Conservation (phyloP, 2,797 vertebrate species). For the Myiothlypis chrysogaster region DNA sequence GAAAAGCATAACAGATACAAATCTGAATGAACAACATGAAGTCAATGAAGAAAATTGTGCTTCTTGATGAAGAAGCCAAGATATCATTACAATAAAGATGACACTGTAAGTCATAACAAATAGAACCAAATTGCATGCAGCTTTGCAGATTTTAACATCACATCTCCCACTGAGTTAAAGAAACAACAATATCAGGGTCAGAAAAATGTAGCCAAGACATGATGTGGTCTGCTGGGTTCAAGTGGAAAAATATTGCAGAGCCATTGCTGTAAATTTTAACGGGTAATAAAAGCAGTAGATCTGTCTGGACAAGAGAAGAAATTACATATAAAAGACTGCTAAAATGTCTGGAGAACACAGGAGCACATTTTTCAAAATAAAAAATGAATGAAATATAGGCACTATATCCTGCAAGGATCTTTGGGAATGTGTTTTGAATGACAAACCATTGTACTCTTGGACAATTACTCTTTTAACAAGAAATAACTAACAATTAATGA, state of each 20-base stretch:
- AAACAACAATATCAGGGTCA: not conserved
- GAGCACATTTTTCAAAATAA: conserved; percentile 33
- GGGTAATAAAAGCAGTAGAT: not conserved
- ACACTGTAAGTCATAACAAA: not conserved
- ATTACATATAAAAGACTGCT: conserved; percentile 11
- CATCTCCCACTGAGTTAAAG: not conserved
- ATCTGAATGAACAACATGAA: not conserved
- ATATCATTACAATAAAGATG: not conserved
- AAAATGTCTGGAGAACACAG: conserved; percentile 32
- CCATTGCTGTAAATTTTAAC: not conserved
- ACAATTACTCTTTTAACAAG: conserved; percentile 54
- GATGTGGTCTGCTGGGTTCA: not conserved
- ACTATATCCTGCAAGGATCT: not conserved
- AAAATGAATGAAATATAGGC: not conserved
- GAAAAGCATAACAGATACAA: not conserved
- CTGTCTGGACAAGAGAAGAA: not conserved
- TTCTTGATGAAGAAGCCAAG: not conserved
- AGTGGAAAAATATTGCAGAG: not conserved
- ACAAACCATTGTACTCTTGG: not conserved
- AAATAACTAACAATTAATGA: conserved; percentile 39
- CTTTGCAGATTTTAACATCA: not conserved
- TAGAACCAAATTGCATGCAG: not conserved
- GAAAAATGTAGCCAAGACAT: not conserved
- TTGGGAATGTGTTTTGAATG: conserved; percentile 10
- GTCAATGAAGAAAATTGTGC: not conserved